A percentile compares a stretch with the other conserved stretches of the same genome.
phyloP scores from a whole-genome alignment of 2,113 vertebrate genomes.

The Neofelis nebulosa region DNA sequence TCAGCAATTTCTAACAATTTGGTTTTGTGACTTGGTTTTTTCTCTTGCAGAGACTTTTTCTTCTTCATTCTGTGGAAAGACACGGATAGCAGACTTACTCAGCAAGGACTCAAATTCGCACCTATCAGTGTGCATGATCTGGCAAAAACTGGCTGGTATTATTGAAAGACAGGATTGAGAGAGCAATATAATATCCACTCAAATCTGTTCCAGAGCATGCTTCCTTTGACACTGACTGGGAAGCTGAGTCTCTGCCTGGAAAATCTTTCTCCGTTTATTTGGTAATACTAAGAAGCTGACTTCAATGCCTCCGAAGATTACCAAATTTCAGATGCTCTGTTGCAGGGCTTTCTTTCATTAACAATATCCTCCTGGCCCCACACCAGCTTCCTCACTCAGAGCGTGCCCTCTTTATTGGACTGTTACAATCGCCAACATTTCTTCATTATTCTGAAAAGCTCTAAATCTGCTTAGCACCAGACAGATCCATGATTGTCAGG shows the following conservation, averaged over 20 bases:
- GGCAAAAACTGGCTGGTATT: neutral
- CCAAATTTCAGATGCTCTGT: neutral
- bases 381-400: neutral
- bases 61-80: neutral
- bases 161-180: neutral
- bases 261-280: slow-evolving; percentile 21
- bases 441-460: slow-evolving; percentile 6
- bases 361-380: neutral
- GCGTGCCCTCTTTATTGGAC: neutral
- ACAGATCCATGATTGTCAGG: too few relatives aligned
- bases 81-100: neutral
- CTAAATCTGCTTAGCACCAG: neutral
- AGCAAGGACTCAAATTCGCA: neutral
- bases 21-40: neutral
- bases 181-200: neutral
- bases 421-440: neutral
- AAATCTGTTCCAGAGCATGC: neutral
- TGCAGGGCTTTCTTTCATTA: neutral
- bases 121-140: neutral
- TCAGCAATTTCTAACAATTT: neutral
- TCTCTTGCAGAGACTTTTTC: neutral
- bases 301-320: neutral
- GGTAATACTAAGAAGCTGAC: neutral
- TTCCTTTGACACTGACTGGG: neutral
- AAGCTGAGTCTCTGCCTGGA: neutral